Conservation (phyloP, 2,888 invertebrate species). For the Eristalinus sepulchralis region DNA sequence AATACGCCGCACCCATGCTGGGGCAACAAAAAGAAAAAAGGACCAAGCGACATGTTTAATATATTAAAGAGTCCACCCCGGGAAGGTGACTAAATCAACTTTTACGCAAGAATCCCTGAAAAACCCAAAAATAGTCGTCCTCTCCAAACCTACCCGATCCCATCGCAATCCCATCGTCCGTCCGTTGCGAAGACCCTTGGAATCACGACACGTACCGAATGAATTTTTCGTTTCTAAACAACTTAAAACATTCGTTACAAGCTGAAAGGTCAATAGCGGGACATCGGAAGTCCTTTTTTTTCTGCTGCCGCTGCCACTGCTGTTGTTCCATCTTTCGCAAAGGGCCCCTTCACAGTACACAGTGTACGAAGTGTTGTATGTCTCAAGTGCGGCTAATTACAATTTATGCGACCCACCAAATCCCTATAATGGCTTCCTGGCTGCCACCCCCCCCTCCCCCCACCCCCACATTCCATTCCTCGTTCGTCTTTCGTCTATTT, state of each 20-base stretch:
- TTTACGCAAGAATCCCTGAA: neutral
- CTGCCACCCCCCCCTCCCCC: constrained; percentile 21
- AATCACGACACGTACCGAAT: constrained; percentile 5
- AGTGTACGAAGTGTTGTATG: constrained; percentile 50
- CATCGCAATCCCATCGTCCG: neutral
- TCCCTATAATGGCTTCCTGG: constrained; percentile 70
- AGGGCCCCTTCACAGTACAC: neutral
- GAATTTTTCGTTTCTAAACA: neutral
- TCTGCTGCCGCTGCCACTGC: neutral
- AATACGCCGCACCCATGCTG: neutral
- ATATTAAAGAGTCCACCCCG: neutral
- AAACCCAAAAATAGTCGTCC: neutral
- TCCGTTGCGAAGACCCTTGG: neutral
- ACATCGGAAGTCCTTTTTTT: neutral
- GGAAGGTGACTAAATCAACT: neutral
- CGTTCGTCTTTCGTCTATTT: constrained; percentile 27
- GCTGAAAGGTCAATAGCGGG: neutral
- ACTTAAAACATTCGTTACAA: neutral
- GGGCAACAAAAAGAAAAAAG: neutral
- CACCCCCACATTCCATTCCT: neutral
- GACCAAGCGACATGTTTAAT: neutral
- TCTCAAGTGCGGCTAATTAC: constrained; percentile 67
- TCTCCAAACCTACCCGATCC: neutral
- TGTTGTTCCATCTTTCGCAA: too few species aligned
- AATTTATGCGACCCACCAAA: constrained; percentile 69